Base-by-base conservation (phyloP, 2,888 invertebrate genomes). In the Noctua fimbriata region DNA sequence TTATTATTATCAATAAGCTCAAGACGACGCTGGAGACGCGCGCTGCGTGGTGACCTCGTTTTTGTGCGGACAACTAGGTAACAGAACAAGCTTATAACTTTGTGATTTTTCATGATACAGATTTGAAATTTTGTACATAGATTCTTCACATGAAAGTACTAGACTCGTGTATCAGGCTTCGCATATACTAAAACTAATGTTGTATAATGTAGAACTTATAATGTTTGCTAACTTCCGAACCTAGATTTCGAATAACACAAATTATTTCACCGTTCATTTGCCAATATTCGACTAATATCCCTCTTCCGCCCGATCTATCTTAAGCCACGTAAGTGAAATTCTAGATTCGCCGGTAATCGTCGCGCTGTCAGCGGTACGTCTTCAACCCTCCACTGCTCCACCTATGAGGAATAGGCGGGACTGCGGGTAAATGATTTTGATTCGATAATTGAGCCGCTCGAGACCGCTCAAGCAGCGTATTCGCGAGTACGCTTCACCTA, bases 371-470 rank as follows among this genome's bases (percentile, higher is more conserved):
- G 81, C 73, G 70, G 78, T 79, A 81, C 79, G 60, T 69, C 81
- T 86, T 74, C 77, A 70, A 41, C 66, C 83, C 82, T 76, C 63
- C 76, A 73, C 66, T 70, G 67, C 44, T 44, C 41, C 76, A 75
- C 77, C 41, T 79, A 67, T 78, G 79, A 3, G 44, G 67, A 6
- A 41, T 24, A 78, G 86, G 79, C 24, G 66, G 16, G 44, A 67
- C 67, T 79, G 85, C 81, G 80, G 80, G 77, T 80, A 82, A 84
- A 89, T 83, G 83, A 79, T 76, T 86, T 69, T 86, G 82, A 89
- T 89, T 88, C 88, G 82, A 88, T 90, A 89, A 90, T 90, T 88
- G 90, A 85, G 80, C 79, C 78, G 86, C 83, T 89, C 83, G 81
- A 76, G 69, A 69, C 44, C 67, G 81, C 81, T 84, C 67, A 52